Percentiles rank a stretch among this genome's conserved stretches.
These are phyloP conservation scores for Kryptopterus vitreolus DNA, from an alignment of 2,797 vertebrate species.

Conservation along the genomic window DNA sequence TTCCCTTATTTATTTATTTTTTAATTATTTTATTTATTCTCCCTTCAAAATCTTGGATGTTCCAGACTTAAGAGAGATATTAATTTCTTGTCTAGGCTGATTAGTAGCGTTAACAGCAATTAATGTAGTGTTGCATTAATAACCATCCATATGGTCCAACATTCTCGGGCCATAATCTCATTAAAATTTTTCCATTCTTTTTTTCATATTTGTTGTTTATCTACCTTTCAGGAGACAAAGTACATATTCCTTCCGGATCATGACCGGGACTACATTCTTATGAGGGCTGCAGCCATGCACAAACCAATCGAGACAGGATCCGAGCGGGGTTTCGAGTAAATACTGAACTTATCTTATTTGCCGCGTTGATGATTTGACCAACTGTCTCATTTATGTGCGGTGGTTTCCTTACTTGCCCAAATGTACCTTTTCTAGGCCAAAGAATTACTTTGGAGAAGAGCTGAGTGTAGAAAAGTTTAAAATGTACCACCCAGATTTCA, in stretches of 20 bases:
- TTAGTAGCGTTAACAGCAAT: neutral
- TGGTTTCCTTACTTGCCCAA: neutral
- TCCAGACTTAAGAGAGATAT: no score
- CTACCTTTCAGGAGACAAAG: slow-evolving; percentile 70
- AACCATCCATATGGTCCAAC: neutral
- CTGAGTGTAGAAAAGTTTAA: slow-evolving; percentile 70
- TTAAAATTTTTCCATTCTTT: neutral
- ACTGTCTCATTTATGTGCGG: neutral
- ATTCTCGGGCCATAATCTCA: neutral
- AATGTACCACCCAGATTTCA: slow-evolving; percentile 81
- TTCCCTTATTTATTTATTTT: no score
- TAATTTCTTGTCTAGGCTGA: neutral
- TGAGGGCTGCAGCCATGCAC: slow-evolving; percentile 70
- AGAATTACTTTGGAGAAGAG: slow-evolving; percentile 69
- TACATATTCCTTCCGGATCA: slow-evolving; percentile 81
- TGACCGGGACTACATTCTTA: slow-evolving; percentile 77
- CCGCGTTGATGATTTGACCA: neutral
- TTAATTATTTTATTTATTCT: no score
- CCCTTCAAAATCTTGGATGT: no score
- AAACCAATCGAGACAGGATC: slow-evolving; percentile 58
- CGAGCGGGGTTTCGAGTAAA: slow-evolving; percentile 58
- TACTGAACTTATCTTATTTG: neutral
- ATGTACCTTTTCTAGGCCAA: slow-evolving; percentile 60
- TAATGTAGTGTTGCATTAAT: neutral
- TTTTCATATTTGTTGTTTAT: neutral